Percentiles rank a stretch among this genome's conserved stretches.
These are phyloP conservation scores for Oscheius sp. DNA, from an alignment of 1,140 invertebrate genomes.

Conservation along the genomic window DNA sequence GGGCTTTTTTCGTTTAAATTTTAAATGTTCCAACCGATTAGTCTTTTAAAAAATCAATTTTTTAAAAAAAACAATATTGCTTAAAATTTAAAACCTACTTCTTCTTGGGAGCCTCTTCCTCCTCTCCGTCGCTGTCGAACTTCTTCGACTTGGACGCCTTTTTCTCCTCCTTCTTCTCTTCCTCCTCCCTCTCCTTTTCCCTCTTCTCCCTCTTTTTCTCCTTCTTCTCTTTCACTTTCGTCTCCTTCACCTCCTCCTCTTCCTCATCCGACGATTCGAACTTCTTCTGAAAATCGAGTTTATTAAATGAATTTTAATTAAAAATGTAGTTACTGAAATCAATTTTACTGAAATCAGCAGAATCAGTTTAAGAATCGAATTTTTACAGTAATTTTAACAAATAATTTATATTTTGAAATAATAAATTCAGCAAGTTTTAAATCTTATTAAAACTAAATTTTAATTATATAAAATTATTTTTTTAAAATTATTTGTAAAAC, in stretches of 20 bases:
- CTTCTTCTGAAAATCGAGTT: background rate
- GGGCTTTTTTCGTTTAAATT: too few species aligned
- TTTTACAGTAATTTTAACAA: too few species aligned
- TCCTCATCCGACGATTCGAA: background rate
- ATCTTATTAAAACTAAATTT: background rate
- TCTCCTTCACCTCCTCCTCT: background rate
- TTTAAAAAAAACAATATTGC: too few species aligned
- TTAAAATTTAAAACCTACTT: background rate
- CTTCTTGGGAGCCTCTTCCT: background rate
- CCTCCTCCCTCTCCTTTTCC: background rate
- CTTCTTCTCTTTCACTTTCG: background rate
- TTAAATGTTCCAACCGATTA: too few species aligned
- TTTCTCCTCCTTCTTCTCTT: slow-evolving; percentile 2
- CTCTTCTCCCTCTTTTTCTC: background rate
- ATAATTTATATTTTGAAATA: too few species aligned
- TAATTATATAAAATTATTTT: background rate
- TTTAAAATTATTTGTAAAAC: too few species aligned
- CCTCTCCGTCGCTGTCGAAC: background rate
- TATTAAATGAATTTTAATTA: too few species aligned
- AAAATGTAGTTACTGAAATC: too few species aligned
- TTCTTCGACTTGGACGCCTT: background rate
- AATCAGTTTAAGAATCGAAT: too few species aligned
- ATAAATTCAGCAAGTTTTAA: too few species aligned
- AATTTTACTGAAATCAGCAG: too few species aligned
- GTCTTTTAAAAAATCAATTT: too few species aligned